Percentiles rank a stretch among this genome's conserved stretches.
Conservation (phyloP, 2,888 invertebrate genomes). For the Diarsia rubi region DNA sequence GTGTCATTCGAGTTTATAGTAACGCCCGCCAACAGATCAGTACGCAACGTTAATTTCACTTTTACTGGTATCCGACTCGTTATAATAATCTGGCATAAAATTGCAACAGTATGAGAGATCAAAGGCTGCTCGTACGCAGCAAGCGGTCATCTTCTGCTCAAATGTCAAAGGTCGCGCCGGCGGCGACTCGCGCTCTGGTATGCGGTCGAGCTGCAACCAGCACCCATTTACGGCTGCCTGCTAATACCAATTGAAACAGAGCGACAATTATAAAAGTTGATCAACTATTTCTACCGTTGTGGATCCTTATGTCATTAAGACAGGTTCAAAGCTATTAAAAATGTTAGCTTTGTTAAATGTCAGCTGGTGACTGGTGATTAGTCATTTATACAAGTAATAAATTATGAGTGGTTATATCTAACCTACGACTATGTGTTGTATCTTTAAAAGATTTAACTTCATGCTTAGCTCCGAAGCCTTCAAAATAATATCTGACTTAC, state of each 20-base stretch:
- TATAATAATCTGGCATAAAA: slow-evolving; percentile 85
- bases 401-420: slow-evolving; percentile 12
- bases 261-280: slow-evolving; percentile 58
- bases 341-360: slow-evolving; percentile 19
- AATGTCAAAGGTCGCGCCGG: slow-evolving; percentile 84
- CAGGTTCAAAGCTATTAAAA: slow-evolving; percentile 17
- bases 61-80: slow-evolving; percentile 75
- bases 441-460: background rate
- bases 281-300: slow-evolving; percentile 33
- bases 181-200: slow-evolving; percentile 75
- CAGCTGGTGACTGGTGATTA: slow-evolving; percentile 11
- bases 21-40: slow-evolving; percentile 68
- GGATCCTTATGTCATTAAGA: slow-evolving; percentile 11
- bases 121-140: slow-evolving; percentile 81
- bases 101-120: slow-evolving; percentile 84
- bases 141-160: slow-evolving; percentile 83
- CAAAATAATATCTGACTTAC: slow-evolving; percentile 15
- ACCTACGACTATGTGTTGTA: background rate
- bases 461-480: slow-evolving; percentile 8
- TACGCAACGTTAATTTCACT: slow-evolving; percentile 79
- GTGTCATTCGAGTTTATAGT: slow-evolving; percentile 74
- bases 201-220: slow-evolving; percentile 70
- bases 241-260: slow-evolving; percentile 69
- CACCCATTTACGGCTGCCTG: slow-evolving; percentile 72
- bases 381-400: slow-evolving; percentile 3